Evolutionary conservation across 2,113 vertebrate genomes (phyloP).

Genomic region (Myotis davidii): DNA sequence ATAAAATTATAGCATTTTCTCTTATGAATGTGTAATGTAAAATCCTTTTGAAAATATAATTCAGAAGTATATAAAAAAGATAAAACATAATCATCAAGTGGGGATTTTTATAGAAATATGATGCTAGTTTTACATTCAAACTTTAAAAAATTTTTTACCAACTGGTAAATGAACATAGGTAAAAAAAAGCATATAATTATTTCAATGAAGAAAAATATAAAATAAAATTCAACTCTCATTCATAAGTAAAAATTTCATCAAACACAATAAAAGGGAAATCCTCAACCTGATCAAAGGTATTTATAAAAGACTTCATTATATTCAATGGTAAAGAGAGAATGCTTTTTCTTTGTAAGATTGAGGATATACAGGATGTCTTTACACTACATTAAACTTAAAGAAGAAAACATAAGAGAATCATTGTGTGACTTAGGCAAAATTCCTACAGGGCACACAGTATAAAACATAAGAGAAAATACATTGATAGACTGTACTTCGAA

Average conservation of each 20-base stretch:
- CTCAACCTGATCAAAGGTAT: background rate
- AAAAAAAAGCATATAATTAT: background rate
- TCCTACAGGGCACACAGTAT: background rate
- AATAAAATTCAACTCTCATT: background rate
- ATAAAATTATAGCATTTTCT: background rate
- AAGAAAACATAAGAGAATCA: background rate
- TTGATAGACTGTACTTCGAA: background rate
- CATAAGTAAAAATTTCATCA: background rate
- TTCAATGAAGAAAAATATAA: background rate
- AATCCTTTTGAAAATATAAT: background rate
- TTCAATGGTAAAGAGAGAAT: background rate
- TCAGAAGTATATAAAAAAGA: background rate
- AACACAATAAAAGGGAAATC: background rate
- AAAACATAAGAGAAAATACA: background rate
- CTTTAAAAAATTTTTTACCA: background rate
- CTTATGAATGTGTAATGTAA: background rate
- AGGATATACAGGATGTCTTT: background rate
- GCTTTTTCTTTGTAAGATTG: background rate
- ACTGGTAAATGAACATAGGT: background rate
- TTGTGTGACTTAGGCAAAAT: background rate
- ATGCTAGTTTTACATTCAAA: background rate
- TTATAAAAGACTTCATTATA: background rate
- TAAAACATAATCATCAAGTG: background rate
- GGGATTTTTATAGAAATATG: background rate
- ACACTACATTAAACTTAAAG: background rate